Percentiles rank a stretch among this genome's conserved stretches.
Evolutionary conservation across 2,797 vertebrate genomes (phyloP).

Genomic region (Adelosebastes latens): DNA sequence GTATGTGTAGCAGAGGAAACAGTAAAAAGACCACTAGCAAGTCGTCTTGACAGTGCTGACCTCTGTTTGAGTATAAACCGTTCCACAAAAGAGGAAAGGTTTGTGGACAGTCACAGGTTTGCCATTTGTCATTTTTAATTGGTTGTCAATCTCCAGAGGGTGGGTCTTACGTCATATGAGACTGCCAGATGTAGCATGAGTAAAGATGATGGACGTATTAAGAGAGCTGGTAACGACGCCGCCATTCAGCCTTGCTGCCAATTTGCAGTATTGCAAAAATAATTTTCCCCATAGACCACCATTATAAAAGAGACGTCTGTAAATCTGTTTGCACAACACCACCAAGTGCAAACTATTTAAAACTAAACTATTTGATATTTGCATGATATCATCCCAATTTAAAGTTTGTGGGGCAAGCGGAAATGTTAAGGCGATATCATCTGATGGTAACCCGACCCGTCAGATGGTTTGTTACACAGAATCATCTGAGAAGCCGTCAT

Average conservation of each 20-base stretch:
- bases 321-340: background rate
- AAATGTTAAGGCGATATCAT: background rate
- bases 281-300: background rate
- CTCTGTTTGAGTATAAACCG: background rate
- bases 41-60: background rate
- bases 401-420: background rate
- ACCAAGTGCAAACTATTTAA: background rate
- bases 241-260: background rate
- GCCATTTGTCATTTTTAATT: background rate
- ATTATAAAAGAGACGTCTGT: background rate
- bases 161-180: background rate
- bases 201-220: background rate
- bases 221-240: background rate
- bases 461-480: too few relatives aligned
- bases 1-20: background rate
- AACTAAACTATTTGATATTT: background rate
- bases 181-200: too few relatives aligned
- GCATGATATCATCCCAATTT: background rate
- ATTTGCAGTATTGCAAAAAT: background rate
- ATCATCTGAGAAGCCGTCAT: too few relatives aligned
- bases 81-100: background rate
- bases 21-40: background rate
- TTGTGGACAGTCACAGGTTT: background rate
- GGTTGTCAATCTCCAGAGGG: background rate
- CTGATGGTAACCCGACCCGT: rapidly evolving